Conservation (phyloP, 2,888 invertebrate species). For the Orthosia gracilis region DNA sequence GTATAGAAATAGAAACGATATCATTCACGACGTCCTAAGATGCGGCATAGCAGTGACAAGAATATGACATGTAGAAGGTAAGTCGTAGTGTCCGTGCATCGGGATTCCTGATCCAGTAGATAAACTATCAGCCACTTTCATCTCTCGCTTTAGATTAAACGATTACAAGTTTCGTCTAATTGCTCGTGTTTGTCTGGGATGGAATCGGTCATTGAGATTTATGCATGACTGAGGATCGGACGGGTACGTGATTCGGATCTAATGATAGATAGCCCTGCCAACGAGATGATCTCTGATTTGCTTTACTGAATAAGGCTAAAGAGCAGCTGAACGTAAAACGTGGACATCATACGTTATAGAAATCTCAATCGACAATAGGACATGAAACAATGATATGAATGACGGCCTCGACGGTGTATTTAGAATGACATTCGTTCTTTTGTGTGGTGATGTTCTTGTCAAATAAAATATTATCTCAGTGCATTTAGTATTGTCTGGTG, state of each 20-base stretch:
- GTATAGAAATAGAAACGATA: conserved; percentile 62
- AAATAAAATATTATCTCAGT: conserved; percentile 51
- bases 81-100: conserved; percentile 69
- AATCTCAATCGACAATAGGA: conserved; percentile 54
- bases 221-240: conserved; percentile 80
- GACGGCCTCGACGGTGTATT: conserved; percentile 28
- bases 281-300: conserved; percentile 67
- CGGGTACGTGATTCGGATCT: conserved; percentile 70
- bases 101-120: conserved; percentile 71
- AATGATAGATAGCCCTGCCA: conserved; percentile 68
- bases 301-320: conserved; percentile 57
- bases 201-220: conserved; percentile 81
- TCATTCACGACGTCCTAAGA: conserved; percentile 67
- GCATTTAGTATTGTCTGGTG: conserved; percentile 31
- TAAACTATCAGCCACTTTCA: conserved; percentile 88
- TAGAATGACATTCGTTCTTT: conserved; percentile 38
- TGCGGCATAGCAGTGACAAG: conserved; percentile 79
- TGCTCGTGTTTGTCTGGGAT: conserved; percentile 85
- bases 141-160: conserved; percentile 87
- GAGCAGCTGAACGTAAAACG: conserved; percentile 48
- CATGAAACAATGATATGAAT: conserved; percentile 45
- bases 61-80: conserved; percentile 78
- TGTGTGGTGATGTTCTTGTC: conserved; percentile 44
- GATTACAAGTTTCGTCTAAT: conserved; percentile 89
- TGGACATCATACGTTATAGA: conserved; percentile 49